Evolutionary conservation across 2,797 vertebrate species (phyloP).

Genomic region (Gephyroberyx darwinii): DNA sequence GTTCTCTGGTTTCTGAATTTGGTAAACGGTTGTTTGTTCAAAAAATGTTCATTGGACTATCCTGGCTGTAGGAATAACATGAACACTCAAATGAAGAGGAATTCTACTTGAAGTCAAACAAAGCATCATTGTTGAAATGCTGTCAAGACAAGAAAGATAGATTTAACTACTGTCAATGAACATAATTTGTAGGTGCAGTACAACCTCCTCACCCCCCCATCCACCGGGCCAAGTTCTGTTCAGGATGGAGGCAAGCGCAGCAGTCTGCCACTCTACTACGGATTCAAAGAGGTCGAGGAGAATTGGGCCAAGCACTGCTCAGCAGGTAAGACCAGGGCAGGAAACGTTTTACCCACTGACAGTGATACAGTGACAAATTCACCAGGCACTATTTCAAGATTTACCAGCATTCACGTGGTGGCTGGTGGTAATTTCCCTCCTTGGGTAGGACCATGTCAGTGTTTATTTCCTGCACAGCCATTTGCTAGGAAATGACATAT

Average conservation of each 20-base stretch:
- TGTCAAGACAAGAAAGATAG: not conserved
- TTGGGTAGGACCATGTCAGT: not conserved
- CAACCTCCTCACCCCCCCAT: constrained; percentile 93
- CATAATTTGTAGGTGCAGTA: constrained; percentile 88
- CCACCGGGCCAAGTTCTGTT: constrained; percentile 83
- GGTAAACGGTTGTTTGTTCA: no score
- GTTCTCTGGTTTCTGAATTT: no score
- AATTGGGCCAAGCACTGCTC: constrained; percentile 98
- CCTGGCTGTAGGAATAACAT: no score
- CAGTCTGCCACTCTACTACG: constrained; percentile 88
- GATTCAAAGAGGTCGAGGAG: constrained; percentile 98
- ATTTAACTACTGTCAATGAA: constrained; percentile 3
- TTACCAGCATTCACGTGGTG: not conserved
- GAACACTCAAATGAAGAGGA: not conserved
- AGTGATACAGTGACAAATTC: not conserved
- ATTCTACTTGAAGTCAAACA: not conserved
- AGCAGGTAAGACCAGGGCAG: constrained; percentile 78
- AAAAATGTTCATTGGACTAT: no score
- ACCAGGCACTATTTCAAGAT: not conserved
- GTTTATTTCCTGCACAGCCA: not conserved
- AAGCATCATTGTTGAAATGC: not conserved
- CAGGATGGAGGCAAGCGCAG: constrained; percentile 85
- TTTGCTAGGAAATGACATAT: not conserved
- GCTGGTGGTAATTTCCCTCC: not conserved
- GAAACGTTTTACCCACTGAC: not conserved